Percentiles rank a stretch among this genome's conserved stretches.
Evolutionary conservation across 1,140 invertebrate genomes (phyloP).

Genomic region (Mizuhopecten yessoensis): DNA sequence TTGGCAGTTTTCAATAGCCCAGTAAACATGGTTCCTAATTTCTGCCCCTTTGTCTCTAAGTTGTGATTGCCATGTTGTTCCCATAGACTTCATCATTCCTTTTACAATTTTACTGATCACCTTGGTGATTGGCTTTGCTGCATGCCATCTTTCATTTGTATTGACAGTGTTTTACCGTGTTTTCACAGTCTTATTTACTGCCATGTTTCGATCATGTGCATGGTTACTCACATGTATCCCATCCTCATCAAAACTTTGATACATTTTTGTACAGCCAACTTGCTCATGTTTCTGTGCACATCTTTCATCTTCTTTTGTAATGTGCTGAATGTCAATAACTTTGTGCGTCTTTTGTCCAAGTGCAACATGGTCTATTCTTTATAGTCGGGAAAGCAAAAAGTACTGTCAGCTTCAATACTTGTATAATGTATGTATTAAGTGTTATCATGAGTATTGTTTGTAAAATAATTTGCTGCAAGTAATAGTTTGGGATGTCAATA

Average conservation of each 20-base stretch:
- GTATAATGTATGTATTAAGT: no score
- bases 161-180: not conserved
- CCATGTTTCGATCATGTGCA: constrained; percentile 34
- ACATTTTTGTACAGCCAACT: constrained; percentile 44
- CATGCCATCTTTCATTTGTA: constrained; percentile 29
- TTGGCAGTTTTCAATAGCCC: no score
- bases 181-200: not conserved
- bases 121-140: constrained; percentile 41
- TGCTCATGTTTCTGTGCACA: constrained; percentile 27
- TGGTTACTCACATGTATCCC: not conserved
- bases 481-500: no score
- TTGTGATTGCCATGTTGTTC: no score
- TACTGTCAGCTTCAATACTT: no score
- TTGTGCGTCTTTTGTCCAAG: constrained; percentile 43
- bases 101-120: no score
- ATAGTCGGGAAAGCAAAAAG: no score
- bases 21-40: no score
- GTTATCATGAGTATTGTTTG: no score
- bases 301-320: constrained; percentile 8
- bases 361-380: constrained; percentile 43
- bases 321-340: constrained; percentile 44
- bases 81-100: no score
- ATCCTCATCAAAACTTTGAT: constrained; percentile 37
- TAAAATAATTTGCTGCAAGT: no score
- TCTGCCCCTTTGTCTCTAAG: no score